Evolutionary conservation across 2,888 invertebrate genomes (phyloP), one percentile per base, ranked within the genome.

Genomic region (Drosophila mayaguana): DNA sequence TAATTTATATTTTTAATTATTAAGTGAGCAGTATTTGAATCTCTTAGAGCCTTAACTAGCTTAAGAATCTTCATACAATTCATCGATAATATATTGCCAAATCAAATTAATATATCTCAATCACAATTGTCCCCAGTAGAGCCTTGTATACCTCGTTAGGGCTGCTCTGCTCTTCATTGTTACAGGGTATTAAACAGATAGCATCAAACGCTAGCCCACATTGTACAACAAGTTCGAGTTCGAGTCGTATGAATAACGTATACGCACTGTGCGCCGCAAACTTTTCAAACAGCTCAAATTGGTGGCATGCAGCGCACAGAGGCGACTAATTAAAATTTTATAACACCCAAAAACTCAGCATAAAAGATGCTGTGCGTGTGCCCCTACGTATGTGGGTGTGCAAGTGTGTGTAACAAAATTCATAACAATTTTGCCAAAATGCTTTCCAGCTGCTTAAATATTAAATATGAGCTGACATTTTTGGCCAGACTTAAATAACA

Each of bases 371-470:
- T 45, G 20, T 40, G 55, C 53, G 48, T 72, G 42, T 53, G 50
- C 63, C n/a, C 3, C 46, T 61, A 53, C 36, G 25, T 54, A 75
- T 78, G 75, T 64, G 40, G 22, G 22, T 56, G 80, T 75, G 75
- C 42, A 51, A 46, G 64, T 64, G 43, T 50, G 80, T 75, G 79
- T 66, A 55, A 59, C 54, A 81, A 89, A 81, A 84, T 89, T 87
- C 87, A 89, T 84, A 84, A 85, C 83, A 89, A 88, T 84, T 85
- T 85, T 88, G 89, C 65, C 75, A 85, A 84, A 88, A 72, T 88
- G 86, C 72, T 83, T 81, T 78, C 69, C 59, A 75, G 72, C 83
- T 73, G 82, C 68, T 85, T 80, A 85, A 88, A 85, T 89, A 78
- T 88, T 89, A 80, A 89, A 85, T 25, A 54, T 72, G 68, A 89